Conservation (phyloP, 2,888 invertebrate species). For the Drosophila limbata region DNA sequence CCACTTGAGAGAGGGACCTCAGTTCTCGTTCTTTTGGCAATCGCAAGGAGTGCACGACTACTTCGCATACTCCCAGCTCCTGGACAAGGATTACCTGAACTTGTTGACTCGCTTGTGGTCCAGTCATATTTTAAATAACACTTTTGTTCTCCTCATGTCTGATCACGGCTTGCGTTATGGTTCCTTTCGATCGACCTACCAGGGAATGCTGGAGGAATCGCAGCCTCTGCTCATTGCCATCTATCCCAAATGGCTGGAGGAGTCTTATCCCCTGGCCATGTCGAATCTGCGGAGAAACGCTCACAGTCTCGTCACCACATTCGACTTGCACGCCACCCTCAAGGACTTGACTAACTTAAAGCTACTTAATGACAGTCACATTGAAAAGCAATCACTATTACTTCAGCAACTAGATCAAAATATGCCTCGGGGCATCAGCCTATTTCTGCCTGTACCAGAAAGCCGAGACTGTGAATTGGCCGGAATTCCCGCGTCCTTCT, state of each 20-base stretch:
- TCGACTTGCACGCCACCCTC: slow-evolving; percentile 93
- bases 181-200: slow-evolving; percentile 90
- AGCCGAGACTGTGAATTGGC: slow-evolving; percentile 91
- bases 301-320: slow-evolving; percentile 91
- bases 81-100: slow-evolving; percentile 40
- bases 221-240: slow-evolving; percentile 91
- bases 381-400: slow-evolving; percentile 81
- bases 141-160: slow-evolving; percentile 90
- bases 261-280: slow-evolving; percentile 87
- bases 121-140: slow-evolving; percentile 87
- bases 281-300: slow-evolving; percentile 89
- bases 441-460: slow-evolving; percentile 90
- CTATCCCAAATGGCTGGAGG: slow-evolving; percentile 90
- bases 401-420: slow-evolving; percentile 67
- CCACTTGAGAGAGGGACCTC: slow-evolving; percentile 1
- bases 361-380: slow-evolving; percentile 84
- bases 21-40: slow-evolving; percentile 63
- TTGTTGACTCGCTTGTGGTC: slow-evolving; percentile 66
- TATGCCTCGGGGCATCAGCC: slow-evolving; percentile 88
- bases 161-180: slow-evolving; percentile 96
- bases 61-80: slow-evolving; percentile 34
- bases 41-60: slow-evolving; percentile 52
- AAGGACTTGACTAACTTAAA: slow-evolving; percentile 88
- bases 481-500: slow-evolving; percentile 92
- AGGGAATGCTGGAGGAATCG: slow-evolving; percentile 93